Conservation (phyloP, 2,797 vertebrate species). For the Adrianichthys oophorus region DNA sequence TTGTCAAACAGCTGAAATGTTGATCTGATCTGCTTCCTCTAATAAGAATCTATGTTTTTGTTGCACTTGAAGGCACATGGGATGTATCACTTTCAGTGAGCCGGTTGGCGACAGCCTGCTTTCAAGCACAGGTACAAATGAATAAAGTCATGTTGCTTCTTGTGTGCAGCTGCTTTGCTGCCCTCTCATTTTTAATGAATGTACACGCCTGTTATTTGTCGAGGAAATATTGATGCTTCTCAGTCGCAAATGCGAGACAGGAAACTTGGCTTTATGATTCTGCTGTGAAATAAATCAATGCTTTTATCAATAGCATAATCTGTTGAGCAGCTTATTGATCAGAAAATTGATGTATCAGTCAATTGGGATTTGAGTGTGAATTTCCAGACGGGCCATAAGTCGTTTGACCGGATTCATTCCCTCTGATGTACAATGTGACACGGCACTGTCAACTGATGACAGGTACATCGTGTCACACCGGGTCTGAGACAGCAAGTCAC, state of each 20-base stretch:
- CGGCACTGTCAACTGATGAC: conserved; percentile 45
- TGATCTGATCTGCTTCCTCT: background rate
- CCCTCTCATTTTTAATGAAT: conserved; percentile 12
- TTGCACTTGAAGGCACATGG: background rate
- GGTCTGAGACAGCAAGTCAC: conserved; percentile 49
- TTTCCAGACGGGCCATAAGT: conserved; percentile 13
- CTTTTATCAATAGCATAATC: conserved; percentile 32
- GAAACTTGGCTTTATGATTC: conserved; percentile 10
- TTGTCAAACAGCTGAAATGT: background rate
- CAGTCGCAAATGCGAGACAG: conserved; percentile 5
- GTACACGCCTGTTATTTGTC: conserved; percentile 6
- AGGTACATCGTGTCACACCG: conserved; percentile 42
- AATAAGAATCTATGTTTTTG: conserved; percentile 4
- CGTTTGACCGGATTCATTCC: conserved; percentile 1
- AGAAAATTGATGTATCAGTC: conserved; percentile 30
- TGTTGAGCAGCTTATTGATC: conserved; percentile 27
- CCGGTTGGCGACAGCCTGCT: background rate
- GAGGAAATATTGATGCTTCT: conserved; percentile 27
- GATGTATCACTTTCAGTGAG: conserved; percentile 2
- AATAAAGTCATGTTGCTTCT: conserved; percentile 3
- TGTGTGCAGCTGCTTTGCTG: conserved; percentile 3
- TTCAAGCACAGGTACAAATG: conserved; percentile 8
- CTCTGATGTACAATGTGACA: conserved; percentile 25
- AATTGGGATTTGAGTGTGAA: conserved; percentile 6
- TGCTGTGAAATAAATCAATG: conserved; percentile 13